Evolutionary conservation across 2,888 invertebrate species (phyloP).

Genomic region (Ichneumon xanthorius): DNA sequence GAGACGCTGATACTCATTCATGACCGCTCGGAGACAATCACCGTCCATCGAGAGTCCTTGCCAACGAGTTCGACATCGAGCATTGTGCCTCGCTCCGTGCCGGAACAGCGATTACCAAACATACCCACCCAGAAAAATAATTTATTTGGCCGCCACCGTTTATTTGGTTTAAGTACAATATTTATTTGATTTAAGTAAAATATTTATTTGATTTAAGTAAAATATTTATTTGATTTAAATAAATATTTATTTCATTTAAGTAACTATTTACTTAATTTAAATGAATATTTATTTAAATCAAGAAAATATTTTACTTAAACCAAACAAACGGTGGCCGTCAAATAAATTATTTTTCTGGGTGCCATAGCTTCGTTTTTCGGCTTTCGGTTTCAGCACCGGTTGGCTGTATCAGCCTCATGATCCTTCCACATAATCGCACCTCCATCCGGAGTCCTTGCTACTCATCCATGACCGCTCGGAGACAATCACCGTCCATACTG

Average conservation of each 20-base stretch:
- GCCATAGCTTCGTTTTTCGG: slow-evolving; percentile 62
- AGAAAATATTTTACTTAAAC: too few relatives aligned
- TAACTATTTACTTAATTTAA: too few relatives aligned
- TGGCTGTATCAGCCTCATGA: slow-evolving; percentile 11
- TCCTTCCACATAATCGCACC: slow-evolving; percentile 35
- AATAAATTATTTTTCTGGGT: too few relatives aligned
- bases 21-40: background rate
- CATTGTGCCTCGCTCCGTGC: slow-evolving; percentile 34
- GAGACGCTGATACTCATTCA: background rate
- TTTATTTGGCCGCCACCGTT: too few relatives aligned
- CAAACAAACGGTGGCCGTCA: too few relatives aligned
- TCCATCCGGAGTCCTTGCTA: background rate
- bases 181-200: too few relatives aligned
- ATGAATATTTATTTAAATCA: too few relatives aligned
- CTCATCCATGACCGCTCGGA: background rate
- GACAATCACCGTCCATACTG: background rate
- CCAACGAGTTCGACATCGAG: background rate
- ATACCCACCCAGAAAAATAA: slow-evolving; percentile 15
- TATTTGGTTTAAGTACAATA: too few relatives aligned
- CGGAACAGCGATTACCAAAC: slow-evolving; percentile 57
- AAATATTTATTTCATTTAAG: too few relatives aligned
- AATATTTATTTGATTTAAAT: too few relatives aligned
- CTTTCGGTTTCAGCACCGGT: slow-evolving; percentile 54
- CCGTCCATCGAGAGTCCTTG: background rate
- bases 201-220: too few relatives aligned